Evolutionary conservation across 2,888 invertebrate species (phyloP), one percentile per base, ranked within the genome.

Genomic region (Hypomecis punctinalis): DNA sequence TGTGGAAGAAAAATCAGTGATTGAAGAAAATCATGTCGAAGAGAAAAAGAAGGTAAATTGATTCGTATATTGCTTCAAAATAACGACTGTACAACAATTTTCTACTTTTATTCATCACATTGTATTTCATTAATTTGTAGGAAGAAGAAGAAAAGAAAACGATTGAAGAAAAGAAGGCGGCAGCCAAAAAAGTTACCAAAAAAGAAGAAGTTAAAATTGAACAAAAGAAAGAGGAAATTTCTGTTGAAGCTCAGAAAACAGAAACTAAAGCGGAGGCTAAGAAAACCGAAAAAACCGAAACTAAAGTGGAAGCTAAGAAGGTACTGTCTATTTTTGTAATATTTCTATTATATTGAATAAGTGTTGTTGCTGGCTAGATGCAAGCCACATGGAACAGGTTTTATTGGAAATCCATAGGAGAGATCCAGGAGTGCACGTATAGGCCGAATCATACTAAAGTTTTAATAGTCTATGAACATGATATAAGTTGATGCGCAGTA

Each of bases 11-110:
- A 93, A 91, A 78, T 91, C 91, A 5, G 83, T 91, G 47, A 86
- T 91, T 42, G 91, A 93, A 84, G 91, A 93, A 80, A 93, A 93
- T 66, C 93, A 92, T 66, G 84, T 92, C 0, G 94, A 94, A 63
- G 91, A 93, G 82, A 87, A 85, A 77, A 88, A 85, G 71, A 88
- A 83, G 84, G 89, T 89, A 82, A 85, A 23, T 23, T 23, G 23
- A 23, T 23, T 2, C 23, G 3, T 23, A 23, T 23, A 23, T 23
- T 2, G 23, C 23, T 3, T 23, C 3, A 23, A 23, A 23, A 23
- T 23, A 23, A 23, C 23, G 23, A 23, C 23, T 23, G 23, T 3
- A 23, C 1, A 23, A 23, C 1, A 23, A 23, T 23, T 23, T 23
- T 23, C 23, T n/a, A 23, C 23, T 23, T 1, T 23, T 23, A 23